These are phyloP conservation scores for Donacobius atricapilla DNA, from an alignment of 2,113 vertebrate genomes.

Conservation along the genomic window DNA sequence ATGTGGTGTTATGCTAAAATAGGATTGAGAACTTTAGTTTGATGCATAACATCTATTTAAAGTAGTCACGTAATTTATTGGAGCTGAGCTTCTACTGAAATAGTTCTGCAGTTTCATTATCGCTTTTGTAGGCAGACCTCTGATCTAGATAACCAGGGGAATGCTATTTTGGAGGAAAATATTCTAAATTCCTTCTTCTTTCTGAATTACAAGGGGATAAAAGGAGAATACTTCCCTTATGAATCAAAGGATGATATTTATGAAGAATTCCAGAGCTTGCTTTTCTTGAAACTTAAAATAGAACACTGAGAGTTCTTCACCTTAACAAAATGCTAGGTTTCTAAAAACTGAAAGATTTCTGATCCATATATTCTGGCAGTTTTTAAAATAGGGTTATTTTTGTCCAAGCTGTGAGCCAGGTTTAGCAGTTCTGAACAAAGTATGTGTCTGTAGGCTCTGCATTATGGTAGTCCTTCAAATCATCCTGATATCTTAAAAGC, in stretches of 20 bases:
- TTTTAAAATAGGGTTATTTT: not conserved
- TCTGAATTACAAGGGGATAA: not conserved
- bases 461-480: not conserved
- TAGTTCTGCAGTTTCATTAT: slow-evolving; percentile 18
- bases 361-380: not conserved
- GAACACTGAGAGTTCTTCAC: not conserved
- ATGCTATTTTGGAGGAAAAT: slow-evolving; percentile 23
- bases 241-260: slow-evolving; percentile 15
- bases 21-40: not conserved
- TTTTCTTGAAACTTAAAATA: slow-evolving; percentile 24
- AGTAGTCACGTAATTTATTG: not conserved
- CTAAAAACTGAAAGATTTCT: not conserved
- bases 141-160: slow-evolving; percentile 13
- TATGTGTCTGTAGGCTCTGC: not conserved
- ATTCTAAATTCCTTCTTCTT: not conserved
- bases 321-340: not conserved
- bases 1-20: not conserved
- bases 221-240: not conserved
- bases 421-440: slow-evolving; percentile 11
- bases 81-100: not conserved
- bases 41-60: slow-evolving; percentile 1
- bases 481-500: not conserved
- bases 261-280: not conserved
- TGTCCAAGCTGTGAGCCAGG: not conserved
- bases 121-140: slow-evolving; percentile 39